Evolutionary conservation across 2,888 invertebrate species (phyloP), one percentile per base, ranked within the genome.

Genomic region (Nycteola revayana): DNA sequence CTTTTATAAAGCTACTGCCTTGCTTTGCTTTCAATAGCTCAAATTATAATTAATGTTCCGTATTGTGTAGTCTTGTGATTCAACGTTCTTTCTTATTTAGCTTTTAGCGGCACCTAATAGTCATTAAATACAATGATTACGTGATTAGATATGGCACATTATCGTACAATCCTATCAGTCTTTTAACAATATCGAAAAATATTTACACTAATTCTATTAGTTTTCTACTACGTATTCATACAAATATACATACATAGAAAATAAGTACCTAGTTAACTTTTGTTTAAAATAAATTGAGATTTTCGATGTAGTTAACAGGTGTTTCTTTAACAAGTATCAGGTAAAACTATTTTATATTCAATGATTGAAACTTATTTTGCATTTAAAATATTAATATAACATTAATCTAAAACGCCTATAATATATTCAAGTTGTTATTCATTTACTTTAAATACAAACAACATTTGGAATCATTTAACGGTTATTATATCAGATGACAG

Each of bases 91-190:
- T n/a, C n/a, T n/a, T n/a, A n/a, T n/a, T n/a, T 38, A 39, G 33
- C 28, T 14, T 14, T 14, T 14, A 14, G 14, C 14, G 14, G 5
- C 14, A 3, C 5, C 14, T 3, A 3, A 14, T 14, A 14, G 2
- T 3, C 2, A 14, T 14, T 14, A 14, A 14, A 14, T 14, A 14
- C 14, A 57, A 50, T 52, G 48, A 46, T 40, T 48, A 57, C 46
- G 50, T 59, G 60, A 50, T 63, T 48, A 74, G 77, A 83, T 82
- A 85, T 86, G 87, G 87, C 87, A 86, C 85, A 75, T 75, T 54
- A 72, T 65, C 68, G 66, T 85, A 81, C 48, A 75, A 75, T 70
- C 59, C 83, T 86, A 86, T 87, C 87, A 87, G 87, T 87, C 87
- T 86, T 86, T 77, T 43, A 66, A 66, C 55, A 66, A 62, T 58